Evolutionary conservation across 2,113 vertebrate species (phyloP), one percentile per base, ranked within the genome.

Genomic region (Diadophis punctatus): DNA sequence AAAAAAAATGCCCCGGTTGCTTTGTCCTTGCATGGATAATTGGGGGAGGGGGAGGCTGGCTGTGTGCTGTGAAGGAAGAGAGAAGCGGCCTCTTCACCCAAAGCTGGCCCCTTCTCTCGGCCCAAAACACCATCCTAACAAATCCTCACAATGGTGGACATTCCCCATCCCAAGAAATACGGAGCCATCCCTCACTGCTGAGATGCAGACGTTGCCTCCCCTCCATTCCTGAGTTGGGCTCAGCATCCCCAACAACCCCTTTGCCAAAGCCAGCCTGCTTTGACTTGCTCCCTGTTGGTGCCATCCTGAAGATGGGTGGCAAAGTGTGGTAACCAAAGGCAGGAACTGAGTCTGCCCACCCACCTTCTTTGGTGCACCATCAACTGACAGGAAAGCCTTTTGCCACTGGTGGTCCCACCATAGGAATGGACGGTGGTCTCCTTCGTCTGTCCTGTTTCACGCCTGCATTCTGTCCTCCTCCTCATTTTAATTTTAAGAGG

Each of bases 21-120:
- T 96, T 93, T 95, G 96, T 93, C 96, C 95, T 94, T 92, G 91
- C 7, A 74, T 88, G 90, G 87, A 60, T 93, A 88, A 87, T 60
- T 68, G 89, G 53, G 80, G 90, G 34, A 30, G 89, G 56, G 68
- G 39, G 93, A 90, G 34, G 52, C 10, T 4, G 27, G 51, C 30
- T 2, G 34, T 1, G 4, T 85, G 56, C 20, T 0, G 0, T 25
- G 0, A 0, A 20, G 0, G 1, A n/a, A 68, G 34, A n/a, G 58
- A 60, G 56, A 12, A 51, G 23, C 53, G 11, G 34, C 14, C 63
- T 34, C n/a, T 34, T 34, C n/a, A 34, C 6, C n/a, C 43, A 80
- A 53, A 80, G 14, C 16, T 39, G 10, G 16, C 6, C 5, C 9
- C n/a, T n/a, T n/a, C n/a, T 84, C 68, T 90, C 43, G 23, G 23